Evolutionary conservation across 2,888 invertebrate genomes (phyloP).

Genomic region (Orthosia gothica): DNA sequence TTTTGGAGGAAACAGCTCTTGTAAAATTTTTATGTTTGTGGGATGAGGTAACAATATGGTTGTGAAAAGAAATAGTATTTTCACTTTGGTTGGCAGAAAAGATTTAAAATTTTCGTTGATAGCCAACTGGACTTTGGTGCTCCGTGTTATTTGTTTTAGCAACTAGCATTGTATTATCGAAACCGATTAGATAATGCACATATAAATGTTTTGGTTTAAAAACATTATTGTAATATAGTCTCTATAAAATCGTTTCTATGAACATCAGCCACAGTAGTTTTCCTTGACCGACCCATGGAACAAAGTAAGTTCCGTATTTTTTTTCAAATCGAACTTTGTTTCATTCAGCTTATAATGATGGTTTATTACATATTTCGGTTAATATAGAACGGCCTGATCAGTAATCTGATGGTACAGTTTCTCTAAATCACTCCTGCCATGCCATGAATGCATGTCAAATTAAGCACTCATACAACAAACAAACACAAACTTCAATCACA

Average conservation of each 20-base stretch:
- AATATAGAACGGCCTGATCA: background rate
- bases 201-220: too few relatives aligned
- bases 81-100: background rate
- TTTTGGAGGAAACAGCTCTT: constrained; percentile 71
- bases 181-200: too few relatives aligned
- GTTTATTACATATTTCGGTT: background rate
- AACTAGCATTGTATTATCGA: too few relatives aligned
- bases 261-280: background rate
- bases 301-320: background rate
- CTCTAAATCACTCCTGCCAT: too few relatives aligned
- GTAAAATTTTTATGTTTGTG: constrained; percentile 66
- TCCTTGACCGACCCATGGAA: background rate
- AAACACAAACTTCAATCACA: constrained; percentile 16
- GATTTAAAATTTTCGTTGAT: constrained; percentile 20
- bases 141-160: background rate
- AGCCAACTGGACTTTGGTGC: background rate
- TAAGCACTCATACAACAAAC: constrained; percentile 2
- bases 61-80: constrained; percentile 33
- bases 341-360: background rate
- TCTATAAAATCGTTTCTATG: background rate
- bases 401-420: background rate
- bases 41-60: constrained; percentile 41
- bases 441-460: constrained; percentile 22
- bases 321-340: background rate
- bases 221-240: background rate